Base-by-base conservation (phyloP, 1,140 invertebrate species). In the Macrosteles quadrilineatus region DNA sequence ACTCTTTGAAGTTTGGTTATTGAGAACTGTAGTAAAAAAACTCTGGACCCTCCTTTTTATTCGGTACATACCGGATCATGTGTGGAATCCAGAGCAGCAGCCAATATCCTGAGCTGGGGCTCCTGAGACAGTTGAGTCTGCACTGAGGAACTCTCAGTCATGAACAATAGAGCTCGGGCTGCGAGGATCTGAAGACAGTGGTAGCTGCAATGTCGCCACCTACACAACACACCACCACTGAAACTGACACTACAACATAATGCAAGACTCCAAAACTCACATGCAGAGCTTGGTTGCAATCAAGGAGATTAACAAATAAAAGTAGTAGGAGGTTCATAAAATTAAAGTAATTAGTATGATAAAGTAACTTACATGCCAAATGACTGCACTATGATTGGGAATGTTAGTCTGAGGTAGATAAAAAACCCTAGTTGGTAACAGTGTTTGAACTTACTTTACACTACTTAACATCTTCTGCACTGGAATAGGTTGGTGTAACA, bases 171-270 rank as follows among this genome's bases (percentile, higher is more conserved):
- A 2, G 88, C 82, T 29, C 88, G 77, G 1, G 87, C 87, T 74
- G 86, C 87, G 23, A 89, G 77, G 40, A 90, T 84, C 77, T 90
- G 88, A 23, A 89, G 81, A 77, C 89, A 91, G 77, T 91, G 89
- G 72, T 88, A 84, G 71, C 84, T 87, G 77, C 88, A 90, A 71
- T 85, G 83, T 9, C 87, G 83, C 80, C 83, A 85, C 74, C 89
- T 84, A 70, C 77, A 78, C 21, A 59, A 27, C 23, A 59, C 55
- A 36, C 32, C 32, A 36, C 14, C 32, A 14, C 32, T 36, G n/a
- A n/a, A n/a, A n/a, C n/a, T 25, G 9, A 29, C 25, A 59, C 55
- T 30, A 59, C 47, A 53, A 19, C 14, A 73, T 11, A 62, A 6
- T 6, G 14, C 14, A 30, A 12, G 29, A 6, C 57, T 25, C 4